Conservation (phyloP, 2,888 invertebrate species). For the Chaetogeoica ovagalla region DNA sequence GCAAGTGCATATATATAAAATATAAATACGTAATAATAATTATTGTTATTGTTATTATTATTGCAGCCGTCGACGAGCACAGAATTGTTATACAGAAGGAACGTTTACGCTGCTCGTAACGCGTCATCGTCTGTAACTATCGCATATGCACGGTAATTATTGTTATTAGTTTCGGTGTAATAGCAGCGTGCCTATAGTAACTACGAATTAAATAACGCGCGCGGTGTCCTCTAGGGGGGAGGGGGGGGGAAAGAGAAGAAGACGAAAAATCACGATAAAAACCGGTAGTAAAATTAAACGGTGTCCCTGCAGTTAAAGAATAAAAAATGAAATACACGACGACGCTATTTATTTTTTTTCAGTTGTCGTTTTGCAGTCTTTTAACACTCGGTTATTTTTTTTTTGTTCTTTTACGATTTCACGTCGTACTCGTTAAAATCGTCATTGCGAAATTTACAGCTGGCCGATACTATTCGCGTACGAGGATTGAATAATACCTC, state of each 20-base stretch:
- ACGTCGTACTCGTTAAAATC: too few relatives aligned
- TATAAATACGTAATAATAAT: too few relatives aligned
- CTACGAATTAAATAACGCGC: conserved; percentile 17
- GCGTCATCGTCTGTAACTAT: not conserved
- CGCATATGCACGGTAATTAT: not conserved
- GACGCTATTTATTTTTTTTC: not conserved
- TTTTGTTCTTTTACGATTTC: not conserved
- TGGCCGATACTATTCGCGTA: not conserved
- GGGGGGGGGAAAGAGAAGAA: not conserved
- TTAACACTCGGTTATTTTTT: not conserved
- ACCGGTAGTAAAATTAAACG: conserved; percentile 22
- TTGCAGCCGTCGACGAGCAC: too few relatives aligned
- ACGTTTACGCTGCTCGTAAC: not conserved
- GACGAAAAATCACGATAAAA: conserved; percentile 12
- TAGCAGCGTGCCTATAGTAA: not conserved
- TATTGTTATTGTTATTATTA: too few relatives aligned
- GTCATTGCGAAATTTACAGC: too few relatives aligned
- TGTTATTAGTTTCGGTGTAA: conserved; percentile 38
- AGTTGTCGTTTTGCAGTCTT: not conserved
- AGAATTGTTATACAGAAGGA: too few relatives aligned
- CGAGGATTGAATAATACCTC: too few relatives aligned
- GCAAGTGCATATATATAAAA: too few relatives aligned
- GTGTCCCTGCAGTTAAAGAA: conserved; percentile 17
- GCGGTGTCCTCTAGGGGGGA: not conserved
- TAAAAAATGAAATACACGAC: conserved; percentile 10